Base-by-base conservation (phyloP, 2,113 vertebrate genomes). In the Balaeniceps rex region DNA sequence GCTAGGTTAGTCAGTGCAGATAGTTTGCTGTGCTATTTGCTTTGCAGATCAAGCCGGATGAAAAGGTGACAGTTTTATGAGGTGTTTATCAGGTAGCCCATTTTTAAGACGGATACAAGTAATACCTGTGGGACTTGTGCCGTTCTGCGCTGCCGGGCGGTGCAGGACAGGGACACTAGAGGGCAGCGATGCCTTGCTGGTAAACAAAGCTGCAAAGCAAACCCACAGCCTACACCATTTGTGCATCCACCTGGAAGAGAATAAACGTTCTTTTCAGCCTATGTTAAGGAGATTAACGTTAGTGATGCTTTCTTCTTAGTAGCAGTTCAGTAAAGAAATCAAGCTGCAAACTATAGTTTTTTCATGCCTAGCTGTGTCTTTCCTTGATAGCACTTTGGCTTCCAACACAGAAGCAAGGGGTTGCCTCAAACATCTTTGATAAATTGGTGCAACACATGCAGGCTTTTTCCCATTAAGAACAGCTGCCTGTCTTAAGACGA, bases 191-290 rank as follows among this genome's bases (percentile, higher is more conserved):
- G 93, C 11, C 65, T 6, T 6, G 71, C 78, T 14, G 63, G 3
- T 23, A 7, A 25, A 3, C 42, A 5, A 2, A 11, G n/a, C 70
- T 6, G 63, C 63, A 8, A 3, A 0, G 49, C 10, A 4, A 28
- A 12, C 19, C 46, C 34, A 5, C 38, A 3, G 25, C 58, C 34
- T 2, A 2, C 46, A 15, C 17, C 12, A 0, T 4, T 6, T 24
- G 8, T 3, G 44, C 55, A 10, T 13, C 80, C 24, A 2, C 33
- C 80, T 3, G 15, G 5, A 4, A 4, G 24, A 18, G 54, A 6
- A 7, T 1, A 6, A 11, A 2, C 10, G 19, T 36, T 63, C 69
- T 36, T 47, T 23, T 23, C 60, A 25, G 52, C 36, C 47, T 15
- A 11, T 38, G 22, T 24, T 10, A 8, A 26, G 65, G 22, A 14